Evolutionary conservation across 2,888 invertebrate species (phyloP).

Genomic region (Ectemnius continuus): DNA sequence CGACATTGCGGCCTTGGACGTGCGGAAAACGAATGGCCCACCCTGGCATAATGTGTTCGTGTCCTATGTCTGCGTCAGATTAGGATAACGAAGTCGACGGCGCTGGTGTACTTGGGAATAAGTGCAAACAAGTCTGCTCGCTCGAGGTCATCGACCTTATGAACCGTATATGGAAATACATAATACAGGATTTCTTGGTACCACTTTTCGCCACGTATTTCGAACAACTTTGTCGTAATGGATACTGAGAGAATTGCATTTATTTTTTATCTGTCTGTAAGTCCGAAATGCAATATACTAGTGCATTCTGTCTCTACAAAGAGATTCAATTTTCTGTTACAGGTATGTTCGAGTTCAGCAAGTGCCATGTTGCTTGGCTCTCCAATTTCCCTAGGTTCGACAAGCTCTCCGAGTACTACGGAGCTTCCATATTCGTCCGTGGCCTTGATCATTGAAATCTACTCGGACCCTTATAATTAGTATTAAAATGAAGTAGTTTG

Average conservation of each 20-base stretch:
- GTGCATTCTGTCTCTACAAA: too few species aligned
- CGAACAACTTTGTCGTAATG: too few species aligned
- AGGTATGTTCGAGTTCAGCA: constrained; percentile 45
- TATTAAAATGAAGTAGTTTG: constrained; percentile 49
- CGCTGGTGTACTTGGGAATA: constrained; percentile 15
- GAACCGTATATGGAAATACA: neutral
- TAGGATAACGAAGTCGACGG: constrained; percentile 51
- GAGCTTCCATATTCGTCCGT: neutral
- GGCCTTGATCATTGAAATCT: constrained; percentile 52
- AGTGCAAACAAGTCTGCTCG: constrained; percentile 7
- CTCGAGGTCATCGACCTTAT: constrained; percentile 30
- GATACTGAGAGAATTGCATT: too few species aligned
- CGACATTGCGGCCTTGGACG: constrained; percentile 59
- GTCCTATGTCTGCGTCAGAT: constrained; percentile 41
- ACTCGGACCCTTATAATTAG: constrained; percentile 48
- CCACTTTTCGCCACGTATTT: too few species aligned
- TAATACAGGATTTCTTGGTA: too few species aligned
- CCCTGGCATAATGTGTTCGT: constrained; percentile 49
- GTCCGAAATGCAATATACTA: neutral
- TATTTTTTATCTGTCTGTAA: neutral
- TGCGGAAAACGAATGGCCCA: constrained; percentile 57
- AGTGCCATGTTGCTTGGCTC: constrained; percentile 12
- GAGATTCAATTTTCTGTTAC: constrained; percentile 44
- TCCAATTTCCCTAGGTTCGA: constrained; percentile 19
- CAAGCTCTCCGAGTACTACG: constrained; percentile 15